Evolutionary conservation across 1,140 invertebrate species (phyloP).

Genomic region (Xylocopa sonorina): DNA sequence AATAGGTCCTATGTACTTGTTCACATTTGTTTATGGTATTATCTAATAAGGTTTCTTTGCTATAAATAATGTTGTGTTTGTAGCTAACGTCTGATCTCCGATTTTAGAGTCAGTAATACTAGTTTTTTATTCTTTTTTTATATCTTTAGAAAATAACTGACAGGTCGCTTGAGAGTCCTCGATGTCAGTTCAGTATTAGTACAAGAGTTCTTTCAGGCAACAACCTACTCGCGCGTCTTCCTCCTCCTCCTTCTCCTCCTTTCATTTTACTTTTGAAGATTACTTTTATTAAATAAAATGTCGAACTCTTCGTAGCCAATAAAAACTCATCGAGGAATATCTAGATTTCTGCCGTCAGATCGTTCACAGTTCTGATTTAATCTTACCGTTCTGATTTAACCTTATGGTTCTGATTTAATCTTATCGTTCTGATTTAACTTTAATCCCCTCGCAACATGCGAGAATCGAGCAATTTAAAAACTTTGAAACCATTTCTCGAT

Average conservation of each 20-base stretch:
- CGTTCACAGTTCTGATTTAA: constrained; percentile 67
- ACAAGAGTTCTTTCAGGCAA: constrained; percentile 58
- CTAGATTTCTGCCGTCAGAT: constrained; percentile 70
- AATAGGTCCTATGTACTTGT: constrained; percentile 77
- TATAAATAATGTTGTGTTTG: constrained; percentile 74
- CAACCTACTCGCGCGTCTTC: constrained; percentile 38
- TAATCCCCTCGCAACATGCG: constrained; percentile 68
- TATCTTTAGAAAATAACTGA: constrained; percentile 79
- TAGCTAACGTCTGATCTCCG: constrained; percentile 74
- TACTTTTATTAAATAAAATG: constrained; percentile 60
- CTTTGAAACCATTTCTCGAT: constrained; percentile 74
- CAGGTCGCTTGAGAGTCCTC: constrained; percentile 69
- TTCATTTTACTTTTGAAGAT: constrained; percentile 45
- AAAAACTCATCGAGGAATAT: constrained; percentile 66
- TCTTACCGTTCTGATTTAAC: constrained; percentile 71
- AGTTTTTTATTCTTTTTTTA: too few species aligned
- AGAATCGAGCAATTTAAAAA: constrained; percentile 73
- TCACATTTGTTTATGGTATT: constrained; percentile 76
- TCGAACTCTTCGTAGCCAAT: constrained; percentile 51
- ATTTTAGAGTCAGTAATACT: constrained; percentile 76
- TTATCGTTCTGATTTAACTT: constrained; percentile 71
- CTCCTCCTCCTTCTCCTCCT: too few species aligned
- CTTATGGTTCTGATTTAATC: constrained; percentile 72
- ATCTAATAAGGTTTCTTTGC: constrained; percentile 77
- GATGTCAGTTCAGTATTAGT: constrained; percentile 59